phyloP scores from a whole-genome alignment of 2,113 vertebrate genomes.

The Indicator maculatus region DNA sequence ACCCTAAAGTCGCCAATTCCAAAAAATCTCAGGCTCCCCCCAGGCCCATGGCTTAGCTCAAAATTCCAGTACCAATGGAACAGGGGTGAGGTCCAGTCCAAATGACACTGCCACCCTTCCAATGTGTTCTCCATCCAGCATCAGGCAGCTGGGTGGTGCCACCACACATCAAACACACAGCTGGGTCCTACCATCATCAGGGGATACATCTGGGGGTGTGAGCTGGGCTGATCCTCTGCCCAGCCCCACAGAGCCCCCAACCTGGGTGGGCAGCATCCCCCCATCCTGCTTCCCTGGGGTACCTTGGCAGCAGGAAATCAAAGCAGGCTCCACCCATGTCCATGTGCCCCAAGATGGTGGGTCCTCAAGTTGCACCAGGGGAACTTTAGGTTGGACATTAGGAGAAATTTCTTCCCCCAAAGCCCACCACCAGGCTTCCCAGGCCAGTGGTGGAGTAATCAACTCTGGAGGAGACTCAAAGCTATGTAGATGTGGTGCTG shows the following conservation, averaged over 20 bases:
- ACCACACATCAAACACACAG: background rate
- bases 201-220: accelerated
- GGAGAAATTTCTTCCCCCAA: too few species aligned
- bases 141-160: background rate
- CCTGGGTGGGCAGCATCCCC: accelerated
- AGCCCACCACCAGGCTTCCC: too few species aligned
- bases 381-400: too few species aligned
- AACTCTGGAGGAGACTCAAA: too few species aligned
- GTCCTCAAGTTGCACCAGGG: background rate
- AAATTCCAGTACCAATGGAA: background rate
- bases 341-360: background rate
- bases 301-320: background rate
- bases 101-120: background rate
- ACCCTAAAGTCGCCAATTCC: accelerated
- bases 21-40: background rate
- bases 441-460: too few species aligned
- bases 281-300: accelerated
- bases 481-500: too few species aligned
- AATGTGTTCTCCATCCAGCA: too few species aligned
- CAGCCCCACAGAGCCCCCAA: background rate
- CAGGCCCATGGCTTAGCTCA: background rate
- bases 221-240: background rate
- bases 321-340: background rate
- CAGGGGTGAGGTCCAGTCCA: background rate
- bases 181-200: background rate